Base-by-base conservation (phyloP, 2,113 vertebrate species). In the Cebidichthys violaceus region DNA sequence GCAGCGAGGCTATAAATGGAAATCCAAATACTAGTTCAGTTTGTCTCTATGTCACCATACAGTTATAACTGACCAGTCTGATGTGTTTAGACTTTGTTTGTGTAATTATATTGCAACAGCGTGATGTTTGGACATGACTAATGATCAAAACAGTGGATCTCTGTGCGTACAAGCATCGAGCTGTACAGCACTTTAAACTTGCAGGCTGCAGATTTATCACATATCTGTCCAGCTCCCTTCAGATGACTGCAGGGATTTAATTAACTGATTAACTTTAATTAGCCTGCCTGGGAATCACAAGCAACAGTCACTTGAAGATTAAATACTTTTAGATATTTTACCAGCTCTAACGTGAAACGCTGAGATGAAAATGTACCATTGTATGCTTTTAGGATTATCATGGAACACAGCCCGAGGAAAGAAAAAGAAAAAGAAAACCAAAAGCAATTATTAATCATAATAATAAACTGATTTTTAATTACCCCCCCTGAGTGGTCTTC, bases 221-320 rank as follows among this genome's bases (percentile, higher is more conserved):
- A 43, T 57, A 57, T 61, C 61, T 70, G 50, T 84, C 64, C 37
- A 15, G 14, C 22, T 73, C 15, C 62, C 60, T 76, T 69, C 75
- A 76, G 70, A 77, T 64, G 74, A 55, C 75, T 70, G 78, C 61
- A 33, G 70, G 70, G 75, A 66, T 86, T 84, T 78, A 55, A 84
- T 84, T 89, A 86, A 84, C 69, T 70, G 77, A 86, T 83, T 86
- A 70, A 75, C 75, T 76, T 78, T 86, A 83, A 84, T 89, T 82
- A 75, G 60, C 59, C 61, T 69, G 31, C 39, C 0, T 37, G 61
- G 69, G 78, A 86, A 84, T 76, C 78, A 57, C 9, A 4, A 72
- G 78, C 68, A 79, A 78, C 52, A 64, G 27, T 64, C 70, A 41
- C 43, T 62, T 78, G 15, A 75, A 71, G 77, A 86, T 76, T 59